These are phyloP conservation scores for Karalla daura DNA, from an alignment of 2,797 vertebrate species.

Conservation along the genomic window DNA sequence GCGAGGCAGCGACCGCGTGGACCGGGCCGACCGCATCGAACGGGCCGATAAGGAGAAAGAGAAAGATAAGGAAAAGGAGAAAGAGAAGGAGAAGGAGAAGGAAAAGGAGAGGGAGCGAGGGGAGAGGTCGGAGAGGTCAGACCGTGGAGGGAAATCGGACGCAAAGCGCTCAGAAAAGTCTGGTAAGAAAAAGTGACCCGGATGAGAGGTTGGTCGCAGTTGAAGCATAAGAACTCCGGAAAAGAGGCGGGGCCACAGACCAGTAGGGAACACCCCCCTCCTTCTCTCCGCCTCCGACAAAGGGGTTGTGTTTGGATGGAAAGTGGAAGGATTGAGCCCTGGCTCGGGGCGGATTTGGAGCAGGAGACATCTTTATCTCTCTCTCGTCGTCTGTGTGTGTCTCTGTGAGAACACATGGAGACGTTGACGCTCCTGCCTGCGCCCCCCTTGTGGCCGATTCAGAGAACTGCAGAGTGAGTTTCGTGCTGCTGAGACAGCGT, in stretches of 20 bases:
- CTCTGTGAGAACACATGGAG: slow-evolving; percentile 61
- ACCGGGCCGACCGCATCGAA: slow-evolving; percentile 68
- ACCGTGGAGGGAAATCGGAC: slow-evolving; percentile 78
- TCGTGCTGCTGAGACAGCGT: slow-evolving; percentile 47
- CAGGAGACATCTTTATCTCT: slow-evolving; percentile 50
- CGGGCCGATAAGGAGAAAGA: slow-evolving; percentile 59
- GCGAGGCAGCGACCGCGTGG: slow-evolving; percentile 77
- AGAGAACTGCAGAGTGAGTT: slow-evolving; percentile 53
- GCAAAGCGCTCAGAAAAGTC: slow-evolving; percentile 87
- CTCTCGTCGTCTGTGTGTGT: slow-evolving; percentile 49
- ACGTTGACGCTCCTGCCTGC: slow-evolving; percentile 30
- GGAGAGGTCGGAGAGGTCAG: slow-evolving; percentile 74
- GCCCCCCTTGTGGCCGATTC: slow-evolving; percentile 59
- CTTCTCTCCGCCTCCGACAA: slow-evolving; percentile 55
- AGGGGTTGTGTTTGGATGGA: slow-evolving; percentile 58
- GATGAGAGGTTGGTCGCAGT: slow-evolving; percentile 23
- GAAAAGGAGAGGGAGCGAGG: slow-evolving; percentile 71
- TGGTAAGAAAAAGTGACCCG: slow-evolving; percentile 88
- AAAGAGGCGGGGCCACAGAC: slow-evolving; percentile 57
- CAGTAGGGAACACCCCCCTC: slow-evolving; percentile 51
- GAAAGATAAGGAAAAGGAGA: slow-evolving; percentile 63
- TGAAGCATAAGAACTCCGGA: slow-evolving; percentile 46
- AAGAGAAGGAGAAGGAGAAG: slow-evolving; percentile 66
- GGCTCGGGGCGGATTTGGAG: slow-evolving; percentile 57
- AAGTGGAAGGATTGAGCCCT: slow-evolving; percentile 52